Conservation (phyloP, 2,888 invertebrate genomes). For the Pandemis corylana region DNA sequence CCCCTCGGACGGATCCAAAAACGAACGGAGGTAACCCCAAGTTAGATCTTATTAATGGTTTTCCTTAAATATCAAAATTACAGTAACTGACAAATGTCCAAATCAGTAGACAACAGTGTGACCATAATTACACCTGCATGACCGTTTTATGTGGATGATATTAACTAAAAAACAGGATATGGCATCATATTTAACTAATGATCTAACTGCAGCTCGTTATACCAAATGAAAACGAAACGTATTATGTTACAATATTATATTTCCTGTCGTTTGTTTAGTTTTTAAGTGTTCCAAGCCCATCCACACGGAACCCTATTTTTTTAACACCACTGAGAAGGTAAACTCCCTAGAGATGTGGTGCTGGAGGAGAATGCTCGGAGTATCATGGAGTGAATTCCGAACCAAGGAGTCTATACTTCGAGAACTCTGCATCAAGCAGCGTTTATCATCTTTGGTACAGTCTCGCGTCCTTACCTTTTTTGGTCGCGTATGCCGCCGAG, state of each 20-base stretch:
- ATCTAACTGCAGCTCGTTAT: slow-evolving; percentile 39
- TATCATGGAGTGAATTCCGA: too few relatives aligned
- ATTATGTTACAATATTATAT: slow-evolving; percentile 43
- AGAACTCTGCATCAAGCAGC: too few relatives aligned
- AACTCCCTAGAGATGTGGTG: too few relatives aligned
- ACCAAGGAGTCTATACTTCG: too few relatives aligned
- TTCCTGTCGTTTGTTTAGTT: slow-evolving; percentile 36
- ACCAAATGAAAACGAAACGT: slow-evolving; percentile 43
- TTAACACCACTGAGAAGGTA: too few relatives aligned
- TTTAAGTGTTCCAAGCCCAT: background rate
- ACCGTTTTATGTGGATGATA: slow-evolving; percentile 28
- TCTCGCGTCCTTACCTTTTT: too few relatives aligned
- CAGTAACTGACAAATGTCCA: background rate
- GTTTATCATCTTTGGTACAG: too few relatives aligned
- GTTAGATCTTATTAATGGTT: too few relatives aligned
- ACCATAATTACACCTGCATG: slow-evolving; percentile 40
- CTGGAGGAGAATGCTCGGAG: too few relatives aligned
- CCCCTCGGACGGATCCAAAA: too few relatives aligned
- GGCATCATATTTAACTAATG: slow-evolving; percentile 46
- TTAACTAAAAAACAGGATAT: slow-evolving; percentile 46
- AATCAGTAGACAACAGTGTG: slow-evolving; percentile 21
- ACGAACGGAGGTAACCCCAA: too few relatives aligned
- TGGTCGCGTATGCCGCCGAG: too few relatives aligned
- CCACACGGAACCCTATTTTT: background rate
- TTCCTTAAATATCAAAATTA: background rate